These are phyloP conservation scores for Lithosia quadra DNA, from an alignment of 2,888 invertebrate species.

Conservation along the genomic window DNA sequence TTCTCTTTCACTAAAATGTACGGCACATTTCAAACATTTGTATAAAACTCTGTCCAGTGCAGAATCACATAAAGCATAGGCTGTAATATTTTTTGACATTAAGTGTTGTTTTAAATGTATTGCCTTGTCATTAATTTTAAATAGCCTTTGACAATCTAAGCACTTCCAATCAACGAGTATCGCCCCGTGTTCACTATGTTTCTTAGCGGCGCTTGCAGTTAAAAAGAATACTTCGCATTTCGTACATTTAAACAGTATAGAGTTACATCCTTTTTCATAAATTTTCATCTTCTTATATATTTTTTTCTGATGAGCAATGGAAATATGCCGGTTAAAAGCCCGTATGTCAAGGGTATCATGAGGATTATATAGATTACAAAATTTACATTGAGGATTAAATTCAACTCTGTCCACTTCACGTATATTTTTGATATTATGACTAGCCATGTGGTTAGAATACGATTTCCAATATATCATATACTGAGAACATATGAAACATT, in stretches of 20 bases:
- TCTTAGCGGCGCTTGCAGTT: slow-evolving; percentile 57
- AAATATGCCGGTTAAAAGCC: slow-evolving; percentile 53
- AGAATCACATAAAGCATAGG: slow-evolving; percentile 55
- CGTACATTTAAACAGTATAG: slow-evolving; percentile 67
- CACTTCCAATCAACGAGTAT: slow-evolving; percentile 71
- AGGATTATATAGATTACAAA: slow-evolving; percentile 50
- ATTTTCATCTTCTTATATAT: slow-evolving; percentile 10
- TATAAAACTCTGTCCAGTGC: slow-evolving; percentile 58
- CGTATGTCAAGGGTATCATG: slow-evolving; percentile 22
- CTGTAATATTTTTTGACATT: slow-evolving; percentile 55
- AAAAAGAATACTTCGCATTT: slow-evolving; percentile 73
- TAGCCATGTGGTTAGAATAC: slow-evolving; percentile 51
- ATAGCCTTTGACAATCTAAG: slow-evolving; percentile 59
- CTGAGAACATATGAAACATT: slow-evolving; percentile 58
- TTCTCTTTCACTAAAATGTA: slow-evolving; percentile 65
- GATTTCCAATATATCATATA: slow-evolving; percentile 44
- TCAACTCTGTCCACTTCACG: slow-evolving; percentile 40
- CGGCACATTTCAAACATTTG: slow-evolving; percentile 67
- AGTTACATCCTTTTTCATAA: slow-evolving; percentile 51
- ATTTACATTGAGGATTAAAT: slow-evolving; percentile 61
- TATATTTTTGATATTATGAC: slow-evolving; percentile 52
- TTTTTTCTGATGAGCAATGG: slow-evolving; percentile 33
- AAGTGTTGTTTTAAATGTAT: slow-evolving; percentile 69
- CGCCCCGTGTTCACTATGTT: slow-evolving; percentile 65
- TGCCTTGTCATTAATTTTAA: slow-evolving; percentile 65